These are phyloP conservation scores for Calephelis virginiensis DNA, from an alignment of 1,140 invertebrate genomes.

Conservation along the genomic window DNA sequence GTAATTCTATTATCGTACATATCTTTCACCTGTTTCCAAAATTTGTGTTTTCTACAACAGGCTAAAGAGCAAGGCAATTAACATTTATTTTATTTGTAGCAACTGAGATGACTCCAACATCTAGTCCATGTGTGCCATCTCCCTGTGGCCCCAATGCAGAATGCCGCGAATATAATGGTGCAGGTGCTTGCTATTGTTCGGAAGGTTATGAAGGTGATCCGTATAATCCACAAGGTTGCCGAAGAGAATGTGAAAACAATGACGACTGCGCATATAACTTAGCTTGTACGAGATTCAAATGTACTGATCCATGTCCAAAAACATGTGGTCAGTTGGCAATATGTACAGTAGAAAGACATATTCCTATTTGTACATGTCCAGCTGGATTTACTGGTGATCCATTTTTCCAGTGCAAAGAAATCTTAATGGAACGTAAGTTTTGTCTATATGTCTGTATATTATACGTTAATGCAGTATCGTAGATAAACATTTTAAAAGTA, in stretches of 20 bases:
- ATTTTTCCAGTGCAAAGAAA: constrained; percentile 85
- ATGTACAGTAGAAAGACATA: constrained; percentile 86
- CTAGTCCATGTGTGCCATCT: constrained; percentile 83
- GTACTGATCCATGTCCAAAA: constrained; percentile 87
- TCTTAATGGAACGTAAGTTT: constrained; percentile 77
- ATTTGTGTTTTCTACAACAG: too few relatives aligned
- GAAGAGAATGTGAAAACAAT: constrained; percentile 87
- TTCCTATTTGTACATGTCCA: constrained; percentile 87
- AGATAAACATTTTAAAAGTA: neutral
- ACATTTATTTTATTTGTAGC: constrained; percentile 44
- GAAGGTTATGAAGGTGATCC: constrained; percentile 86
- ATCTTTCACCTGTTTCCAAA: too few relatives aligned
- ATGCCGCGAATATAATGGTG: constrained; percentile 82
- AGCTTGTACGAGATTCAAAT: constrained; percentile 87
- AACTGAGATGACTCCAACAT: constrained; percentile 70
- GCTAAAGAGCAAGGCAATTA: neutral
- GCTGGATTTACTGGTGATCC: constrained; percentile 88
- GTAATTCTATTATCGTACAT: too few relatives aligned
- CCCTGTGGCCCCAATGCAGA: constrained; percentile 85
- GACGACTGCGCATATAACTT: constrained; percentile 85
- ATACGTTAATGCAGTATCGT: too few relatives aligned
- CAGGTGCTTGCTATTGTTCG: constrained; percentile 84
- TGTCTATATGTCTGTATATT: neutral
- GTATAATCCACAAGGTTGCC: constrained; percentile 82
- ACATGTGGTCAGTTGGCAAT: constrained; percentile 86